These are phyloP conservation scores for Ctenopoma multispine DNA, from an alignment of 2,797 vertebrate species.

Conservation along the genomic window DNA sequence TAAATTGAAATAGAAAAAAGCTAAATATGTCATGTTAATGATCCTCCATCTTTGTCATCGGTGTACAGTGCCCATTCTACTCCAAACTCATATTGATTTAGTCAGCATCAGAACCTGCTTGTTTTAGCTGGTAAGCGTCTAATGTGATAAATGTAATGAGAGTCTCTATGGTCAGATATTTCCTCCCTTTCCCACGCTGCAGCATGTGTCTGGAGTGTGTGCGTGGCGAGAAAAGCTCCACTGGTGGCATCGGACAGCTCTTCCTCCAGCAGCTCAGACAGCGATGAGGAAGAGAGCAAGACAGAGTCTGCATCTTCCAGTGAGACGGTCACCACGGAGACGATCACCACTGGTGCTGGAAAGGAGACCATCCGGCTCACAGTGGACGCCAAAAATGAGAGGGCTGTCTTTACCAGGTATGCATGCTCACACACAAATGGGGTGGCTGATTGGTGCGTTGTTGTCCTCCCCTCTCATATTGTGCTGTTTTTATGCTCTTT, in stretches of 20 bases:
- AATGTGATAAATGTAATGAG: background rate
- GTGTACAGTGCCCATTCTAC: background rate
- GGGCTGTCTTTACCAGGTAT: constrained; percentile 81
- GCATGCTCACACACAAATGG: constrained; percentile 3
- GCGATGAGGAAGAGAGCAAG: constrained; percentile 87
- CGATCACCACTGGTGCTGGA: constrained; percentile 78
- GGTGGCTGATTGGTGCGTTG: constrained; percentile 8
- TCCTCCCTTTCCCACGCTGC: constrained; percentile 10
- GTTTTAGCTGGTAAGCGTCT: background rate
- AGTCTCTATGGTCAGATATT: background rate
- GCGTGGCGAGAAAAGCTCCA: constrained; percentile 89
- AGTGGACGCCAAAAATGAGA: constrained; percentile 82
- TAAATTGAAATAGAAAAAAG: background rate
- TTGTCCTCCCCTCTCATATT: background rate
- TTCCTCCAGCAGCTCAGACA: constrained; percentile 90
- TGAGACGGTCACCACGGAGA: constrained; percentile 76
- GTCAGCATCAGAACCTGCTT: background rate
- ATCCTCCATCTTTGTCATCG: no score
- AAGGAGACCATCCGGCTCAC: constrained; percentile 82
- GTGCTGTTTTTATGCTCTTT: constrained; percentile 27
- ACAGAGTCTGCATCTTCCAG: constrained; percentile 60
- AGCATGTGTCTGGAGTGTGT: constrained; percentile 90
- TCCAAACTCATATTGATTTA: background rate
- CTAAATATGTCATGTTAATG: background rate
- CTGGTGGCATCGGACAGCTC: constrained; percentile 91